Evolutionary conservation across 92 coral and sea anemone species (phyloP).

Genomic region (Nematostella vectensis): DNA sequence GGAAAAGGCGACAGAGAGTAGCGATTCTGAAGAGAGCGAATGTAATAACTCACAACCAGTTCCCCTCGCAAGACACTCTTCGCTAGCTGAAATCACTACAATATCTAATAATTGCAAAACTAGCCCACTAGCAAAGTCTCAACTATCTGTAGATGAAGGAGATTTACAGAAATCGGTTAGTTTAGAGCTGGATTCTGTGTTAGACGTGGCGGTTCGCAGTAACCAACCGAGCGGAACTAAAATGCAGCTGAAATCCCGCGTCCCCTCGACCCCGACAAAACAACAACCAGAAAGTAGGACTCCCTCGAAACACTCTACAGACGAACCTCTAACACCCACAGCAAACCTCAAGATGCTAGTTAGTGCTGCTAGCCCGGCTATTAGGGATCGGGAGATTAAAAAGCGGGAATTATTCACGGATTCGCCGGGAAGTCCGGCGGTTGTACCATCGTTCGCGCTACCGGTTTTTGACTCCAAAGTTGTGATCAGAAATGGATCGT

Average conservation of each 20-base stretch:
- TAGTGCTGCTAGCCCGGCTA: slow-evolving; percentile 97
- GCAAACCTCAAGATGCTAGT: slow-evolving; percentile 96
- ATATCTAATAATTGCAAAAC: slow-evolving; percentile 60
- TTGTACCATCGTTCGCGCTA: slow-evolving; percentile 24
- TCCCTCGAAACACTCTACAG: slow-evolving; percentile 11
- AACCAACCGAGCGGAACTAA: slow-evolving; percentile 10
- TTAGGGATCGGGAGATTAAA: slow-evolving; percentile 86
- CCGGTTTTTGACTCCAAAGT: slow-evolving; percentile 34
- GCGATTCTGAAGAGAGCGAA: slow-evolving; percentile 28
- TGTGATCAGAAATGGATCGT: slow-evolving; percentile 18
- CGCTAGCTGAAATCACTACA: slow-evolving; percentile 80
- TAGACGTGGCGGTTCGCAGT: neutral
- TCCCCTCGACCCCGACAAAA: slow-evolving; percentile 84
- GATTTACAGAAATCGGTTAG: slow-evolving; percentile 5
- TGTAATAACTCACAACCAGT: slow-evolving; percentile 21
- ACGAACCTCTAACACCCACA: slow-evolving; percentile 91
- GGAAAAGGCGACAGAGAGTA: slow-evolving; percentile 25
- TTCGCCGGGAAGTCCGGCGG: slow-evolving; percentile 11
- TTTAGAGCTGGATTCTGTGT: slow-evolving; percentile 5
- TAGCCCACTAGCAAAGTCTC: slow-evolving; percentile 18
- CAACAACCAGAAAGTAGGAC: slow-evolving; percentile 9
- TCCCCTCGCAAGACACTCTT: slow-evolving; percentile 58
- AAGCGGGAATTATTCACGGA: slow-evolving; percentile 84
- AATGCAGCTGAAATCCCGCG: slow-evolving; percentile 2
- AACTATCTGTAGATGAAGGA: slow-evolving; percentile 20